Evolutionary conservation across 2,888 invertebrate species (phyloP).

Genomic region (Drosophila rubida): DNA sequence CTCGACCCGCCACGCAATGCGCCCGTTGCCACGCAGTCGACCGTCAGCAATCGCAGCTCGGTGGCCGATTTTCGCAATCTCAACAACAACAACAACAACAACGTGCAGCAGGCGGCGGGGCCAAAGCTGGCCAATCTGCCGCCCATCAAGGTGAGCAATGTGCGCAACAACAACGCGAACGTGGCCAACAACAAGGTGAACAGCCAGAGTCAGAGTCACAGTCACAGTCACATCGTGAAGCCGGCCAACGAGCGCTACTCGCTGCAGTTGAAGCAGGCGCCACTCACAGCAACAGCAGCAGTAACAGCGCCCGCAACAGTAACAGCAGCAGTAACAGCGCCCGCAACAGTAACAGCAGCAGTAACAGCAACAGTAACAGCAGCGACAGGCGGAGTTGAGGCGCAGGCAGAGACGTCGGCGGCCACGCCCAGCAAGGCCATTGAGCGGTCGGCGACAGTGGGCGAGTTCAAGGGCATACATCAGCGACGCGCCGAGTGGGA

Average conservation of each 20-base stretch:
- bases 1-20: constrained; percentile 42
- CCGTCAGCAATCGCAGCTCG: constrained; percentile 78
- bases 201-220: constrained; percentile 51
- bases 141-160: constrained; percentile 70
- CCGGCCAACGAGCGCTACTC: constrained; percentile 56
- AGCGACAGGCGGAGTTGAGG: constrained; percentile 40
- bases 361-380: constrained; percentile 17
- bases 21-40: constrained; percentile 59
- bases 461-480: constrained; percentile 89
- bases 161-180: constrained; percentile 59
- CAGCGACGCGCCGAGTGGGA: constrained; percentile 92
- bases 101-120: constrained; percentile 37
- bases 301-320: constrained; percentile 46
- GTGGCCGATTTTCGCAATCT: constrained; percentile 81
- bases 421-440: constrained; percentile 67
- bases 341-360: constrained; percentile 32
- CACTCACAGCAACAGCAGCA: constrained; percentile 35
- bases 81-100: constrained; percentile 46
- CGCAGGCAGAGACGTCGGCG: constrained; percentile 11
- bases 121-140: constrained; percentile 67
- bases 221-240: constrained; percentile 67
- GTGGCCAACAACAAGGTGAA: constrained; percentile 66
- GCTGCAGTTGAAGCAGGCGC: constrained; percentile 57
- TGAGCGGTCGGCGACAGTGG: constrained; percentile 82
- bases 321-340: constrained; percentile 46